These are phyloP conservation scores for Microplitis demolitor DNA, from an alignment of 1,140 invertebrate species.

Conservation along the genomic window DNA sequence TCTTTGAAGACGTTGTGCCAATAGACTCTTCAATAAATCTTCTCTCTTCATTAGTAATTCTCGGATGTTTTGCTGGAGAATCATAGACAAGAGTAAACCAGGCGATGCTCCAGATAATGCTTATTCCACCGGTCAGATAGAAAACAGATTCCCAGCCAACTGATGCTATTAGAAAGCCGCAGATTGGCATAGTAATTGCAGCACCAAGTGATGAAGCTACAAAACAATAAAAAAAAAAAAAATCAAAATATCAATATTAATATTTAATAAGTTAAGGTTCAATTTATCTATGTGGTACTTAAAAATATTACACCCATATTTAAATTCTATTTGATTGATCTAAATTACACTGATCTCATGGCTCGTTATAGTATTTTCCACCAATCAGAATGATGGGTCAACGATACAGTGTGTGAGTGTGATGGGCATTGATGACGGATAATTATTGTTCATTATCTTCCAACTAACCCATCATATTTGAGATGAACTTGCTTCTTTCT, in stretches of 20 bases:
- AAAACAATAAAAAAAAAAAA: constrained; percentile 33
- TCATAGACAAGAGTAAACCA: constrained; percentile 89
- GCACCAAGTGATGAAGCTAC: constrained; percentile 81
- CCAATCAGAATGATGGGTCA: too few species aligned
- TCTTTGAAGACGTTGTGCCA: constrained; percentile 58
- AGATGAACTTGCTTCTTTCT: constrained; percentile 86
- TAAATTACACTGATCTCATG: background rate
- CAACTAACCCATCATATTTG: constrained; percentile 82
- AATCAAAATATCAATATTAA: background rate
- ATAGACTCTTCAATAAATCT: constrained; percentile 79
- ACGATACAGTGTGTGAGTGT: too few species aligned
- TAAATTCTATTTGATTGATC: background rate
- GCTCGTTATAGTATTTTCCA: background rate
- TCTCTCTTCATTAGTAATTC: constrained; percentile 80
- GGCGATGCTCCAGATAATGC: constrained; percentile 78
- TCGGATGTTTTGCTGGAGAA: constrained; percentile 82
- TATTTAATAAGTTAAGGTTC: background rate
- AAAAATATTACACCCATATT: background rate
- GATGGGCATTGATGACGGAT: background rate
- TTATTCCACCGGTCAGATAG: constrained; percentile 79
- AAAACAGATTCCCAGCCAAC: constrained; percentile 85
- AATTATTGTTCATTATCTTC: background rate
- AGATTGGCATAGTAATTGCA: constrained; percentile 81
- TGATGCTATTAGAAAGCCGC: constrained; percentile 77
- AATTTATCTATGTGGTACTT: background rate